A percentile compares a stretch with the other conserved stretches of the same genome.
Conservation (phyloP, 2,797 vertebrate genomes). For the Sebastes trivittatus region DNA sequence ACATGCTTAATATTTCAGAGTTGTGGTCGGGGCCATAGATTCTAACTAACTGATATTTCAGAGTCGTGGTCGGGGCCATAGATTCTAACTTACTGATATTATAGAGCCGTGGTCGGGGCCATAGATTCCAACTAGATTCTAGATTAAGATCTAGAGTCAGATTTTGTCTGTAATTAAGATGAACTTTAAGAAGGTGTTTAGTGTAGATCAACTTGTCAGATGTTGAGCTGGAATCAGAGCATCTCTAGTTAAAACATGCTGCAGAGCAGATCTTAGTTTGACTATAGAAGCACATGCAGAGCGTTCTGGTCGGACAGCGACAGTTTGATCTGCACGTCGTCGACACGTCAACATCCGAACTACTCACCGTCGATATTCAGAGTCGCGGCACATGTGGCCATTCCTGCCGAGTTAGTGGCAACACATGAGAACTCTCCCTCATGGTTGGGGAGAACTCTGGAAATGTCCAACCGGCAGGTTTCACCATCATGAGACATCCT, state of each 20-base stretch:
- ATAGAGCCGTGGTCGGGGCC: too few species aligned
- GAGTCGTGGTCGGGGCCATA: too few species aligned
- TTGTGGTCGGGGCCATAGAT: too few species aligned
- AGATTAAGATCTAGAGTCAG: not conserved
- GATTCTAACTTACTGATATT: too few species aligned
- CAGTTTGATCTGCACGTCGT: not conserved
- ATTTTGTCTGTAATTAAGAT: not conserved
- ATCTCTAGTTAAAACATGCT: not conserved
- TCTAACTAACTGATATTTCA: too few species aligned
- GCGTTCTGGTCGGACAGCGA: too few species aligned
- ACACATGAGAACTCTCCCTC: constrained; percentile 91
- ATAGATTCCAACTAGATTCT: too few species aligned
- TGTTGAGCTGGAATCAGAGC: not conserved
- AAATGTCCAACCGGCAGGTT: constrained; percentile 89
- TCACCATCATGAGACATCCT: constrained; percentile 93
- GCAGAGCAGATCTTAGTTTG: not conserved
- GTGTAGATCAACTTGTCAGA: not conserved
- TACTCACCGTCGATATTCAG: constrained; percentile 90
- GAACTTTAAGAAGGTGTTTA: not conserved
- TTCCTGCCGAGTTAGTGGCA: constrained; percentile 88
- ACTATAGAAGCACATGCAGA: constrained; percentile 1
- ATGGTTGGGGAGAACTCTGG: constrained; percentile 85
- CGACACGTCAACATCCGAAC: fast-evolving
- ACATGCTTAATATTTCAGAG: not conserved
- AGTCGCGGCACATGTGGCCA: constrained; percentile 89